phyloP scores from a whole-genome alignment of 2,797 vertebrate species.

The Gambelia wislizenii region DNA sequence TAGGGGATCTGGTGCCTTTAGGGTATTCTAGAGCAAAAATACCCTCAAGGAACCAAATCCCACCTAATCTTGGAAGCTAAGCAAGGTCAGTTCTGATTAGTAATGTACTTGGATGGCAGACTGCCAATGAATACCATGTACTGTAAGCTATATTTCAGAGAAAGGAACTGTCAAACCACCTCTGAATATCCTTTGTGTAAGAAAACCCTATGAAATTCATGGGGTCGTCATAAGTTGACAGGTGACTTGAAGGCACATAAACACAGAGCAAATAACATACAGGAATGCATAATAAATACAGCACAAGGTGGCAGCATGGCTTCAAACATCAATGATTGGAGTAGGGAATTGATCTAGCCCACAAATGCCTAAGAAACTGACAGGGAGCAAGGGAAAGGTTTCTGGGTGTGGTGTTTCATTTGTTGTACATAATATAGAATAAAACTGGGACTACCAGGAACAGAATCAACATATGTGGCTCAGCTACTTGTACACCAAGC shows the following conservation, averaged over 20 bases:
- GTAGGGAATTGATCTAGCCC: not conserved
- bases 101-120: too few species aligned
- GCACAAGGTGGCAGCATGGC: constrained; percentile 54
- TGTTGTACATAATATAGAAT: not conserved
- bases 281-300: not conserved
- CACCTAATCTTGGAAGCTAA: too few species aligned
- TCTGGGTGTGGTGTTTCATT: not conserved
- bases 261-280: not conserved
- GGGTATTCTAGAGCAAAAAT: too few species aligned
- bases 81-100: too few species aligned
- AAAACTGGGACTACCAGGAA: not conserved
- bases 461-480: not conserved
- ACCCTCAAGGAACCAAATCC: too few species aligned
- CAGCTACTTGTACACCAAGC: not conserved
- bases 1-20: too few species aligned
- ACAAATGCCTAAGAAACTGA: not conserved
- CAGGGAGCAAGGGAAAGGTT: not conserved
- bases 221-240: too few species aligned
- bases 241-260: not conserved
- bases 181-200: too few species aligned
- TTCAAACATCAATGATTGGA: constrained; percentile 9
- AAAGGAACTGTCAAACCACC: too few species aligned
- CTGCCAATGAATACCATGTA: too few species aligned
- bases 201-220: too few species aligned
- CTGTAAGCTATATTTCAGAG: too few species aligned